Conservation (phyloP, 2,797 vertebrate species). For the Lepidocolaptes lacrymiger region DNA sequence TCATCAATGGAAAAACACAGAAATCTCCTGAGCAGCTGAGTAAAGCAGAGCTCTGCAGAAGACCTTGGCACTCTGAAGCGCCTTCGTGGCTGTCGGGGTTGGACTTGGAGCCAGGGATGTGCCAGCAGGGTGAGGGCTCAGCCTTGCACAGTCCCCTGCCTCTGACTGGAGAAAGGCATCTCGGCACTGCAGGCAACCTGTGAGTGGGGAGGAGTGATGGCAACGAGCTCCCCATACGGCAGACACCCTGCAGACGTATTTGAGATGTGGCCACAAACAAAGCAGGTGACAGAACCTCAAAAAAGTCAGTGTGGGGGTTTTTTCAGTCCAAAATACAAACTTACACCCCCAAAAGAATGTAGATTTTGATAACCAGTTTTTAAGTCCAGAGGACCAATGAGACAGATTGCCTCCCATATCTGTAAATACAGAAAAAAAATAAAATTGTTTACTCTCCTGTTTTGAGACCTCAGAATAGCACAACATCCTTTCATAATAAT, state of each 20-base stretch:
- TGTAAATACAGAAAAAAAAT: neutral
- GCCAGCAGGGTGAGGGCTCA: neutral
- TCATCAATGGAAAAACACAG: neutral
- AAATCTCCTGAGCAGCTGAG: neutral
- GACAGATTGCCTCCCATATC: neutral
- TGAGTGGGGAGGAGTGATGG: accelerated
- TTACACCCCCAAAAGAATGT: neutral
- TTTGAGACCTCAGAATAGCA: constrained; percentile 37
- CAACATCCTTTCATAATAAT: neutral
- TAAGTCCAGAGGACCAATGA: neutral
- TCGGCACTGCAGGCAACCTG: neutral
- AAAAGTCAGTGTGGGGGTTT: neutral
- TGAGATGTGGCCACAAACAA: neutral
- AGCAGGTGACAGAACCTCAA: neutral
- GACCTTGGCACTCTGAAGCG: accelerated
- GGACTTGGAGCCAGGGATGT: accelerated
- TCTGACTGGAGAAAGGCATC: accelerated
- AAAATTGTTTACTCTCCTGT: neutral
- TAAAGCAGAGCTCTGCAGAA: neutral
- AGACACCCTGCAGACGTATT: neutral
- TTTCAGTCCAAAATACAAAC: neutral
- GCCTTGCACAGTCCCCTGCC: accelerated
- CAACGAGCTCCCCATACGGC: accelerated
- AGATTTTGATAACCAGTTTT: neutral
- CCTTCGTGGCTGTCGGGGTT: accelerated